Base-by-base conservation (phyloP, 2,113 vertebrate species). In the Paramormyrops kingsleyae region DNA sequence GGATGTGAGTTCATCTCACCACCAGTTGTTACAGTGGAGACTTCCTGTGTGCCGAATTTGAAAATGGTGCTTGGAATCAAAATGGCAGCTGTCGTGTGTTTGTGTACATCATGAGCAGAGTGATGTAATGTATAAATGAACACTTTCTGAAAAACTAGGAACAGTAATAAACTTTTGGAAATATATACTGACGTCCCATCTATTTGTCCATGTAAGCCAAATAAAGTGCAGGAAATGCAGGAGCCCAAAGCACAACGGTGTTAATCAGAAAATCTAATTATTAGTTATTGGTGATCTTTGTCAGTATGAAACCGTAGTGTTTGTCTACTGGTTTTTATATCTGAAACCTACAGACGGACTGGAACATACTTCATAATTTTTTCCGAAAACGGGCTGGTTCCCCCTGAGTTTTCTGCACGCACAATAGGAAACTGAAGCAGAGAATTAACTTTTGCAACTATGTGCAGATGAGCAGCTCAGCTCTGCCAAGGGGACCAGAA, bases 31-130 rank as follows among this genome's bases (percentile, higher is more conserved):
- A n/a, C 8, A 53, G 9, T 52, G 50, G 85, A 17, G 31, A 19
- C 27, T 53, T 15, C 39, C 83, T 21, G 77, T 44, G 83, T 84
- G 74, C 13, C 15, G 74, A 42, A 80, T 80, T 31, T 86, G 50
- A 87, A 56, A 87, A 56, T 87, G 85, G 85, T 87, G 85, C 85
- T 87, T 5, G 46, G n/a, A 47, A 50, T 47, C n/a, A 56, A 52
- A 56, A 53, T 87, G 85, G 85, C 85, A 90, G 83, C 89, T 90
- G 39, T 66, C 10, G 35, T 87, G 83, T 80, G 31, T 83, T 44
- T 84, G 35, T 83, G 83, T 90, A 44, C 46, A 90, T 87, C 84
- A 85, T 90, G 53, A 24, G 27, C 85, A 52, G 13, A 53, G 31
- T 89, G 66, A 77, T 80, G 39, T 89, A 50, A 50, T 77, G 17